Conservation (phyloP, 2,888 invertebrate genomes). For the Tenthredo distinguenda region DNA sequence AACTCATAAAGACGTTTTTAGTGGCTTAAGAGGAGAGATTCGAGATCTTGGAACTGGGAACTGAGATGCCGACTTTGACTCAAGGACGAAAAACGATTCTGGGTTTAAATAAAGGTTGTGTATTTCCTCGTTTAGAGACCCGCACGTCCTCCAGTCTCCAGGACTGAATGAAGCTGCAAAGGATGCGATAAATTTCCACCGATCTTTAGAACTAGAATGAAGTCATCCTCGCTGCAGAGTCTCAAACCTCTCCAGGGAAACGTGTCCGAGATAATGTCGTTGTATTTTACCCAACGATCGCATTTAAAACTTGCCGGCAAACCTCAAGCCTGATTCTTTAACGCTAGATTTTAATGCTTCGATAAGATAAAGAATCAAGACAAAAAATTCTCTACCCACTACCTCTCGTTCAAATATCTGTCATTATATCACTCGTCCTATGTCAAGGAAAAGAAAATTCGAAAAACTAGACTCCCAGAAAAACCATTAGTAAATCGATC, state of each 20-base stretch:
- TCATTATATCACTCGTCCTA: background rate
- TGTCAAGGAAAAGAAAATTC: background rate
- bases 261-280: constrained; percentile 42
- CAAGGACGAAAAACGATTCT: constrained; percentile 48
- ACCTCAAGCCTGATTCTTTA: constrained; percentile 22
- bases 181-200: constrained; percentile 57
- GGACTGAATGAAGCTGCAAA: constrained; percentile 52
- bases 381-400: background rate
- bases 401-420: background rate
- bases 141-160: background rate
- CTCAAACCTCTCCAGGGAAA: background rate
- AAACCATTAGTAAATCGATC: background rate
- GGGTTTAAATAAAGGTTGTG: constrained; percentile 18
- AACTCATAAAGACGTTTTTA: constrained; percentile 77
- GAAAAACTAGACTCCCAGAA: background rate
- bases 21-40: constrained; percentile 65
- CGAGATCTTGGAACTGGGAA: constrained; percentile 56
- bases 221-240: constrained; percentile 56
- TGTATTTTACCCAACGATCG: constrained; percentile 44
- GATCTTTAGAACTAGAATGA: constrained; percentile 59
- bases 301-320: constrained; percentile 38
- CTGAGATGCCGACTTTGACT: constrained; percentile 54
- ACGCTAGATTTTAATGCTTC: constrained; percentile 4
- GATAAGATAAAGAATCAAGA: constrained; percentile 13
- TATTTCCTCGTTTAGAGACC: constrained; percentile 51